Evolutionary conservation across 2,797 vertebrate genomes (phyloP).

Genomic region (Helarctos malayanus): DNA sequence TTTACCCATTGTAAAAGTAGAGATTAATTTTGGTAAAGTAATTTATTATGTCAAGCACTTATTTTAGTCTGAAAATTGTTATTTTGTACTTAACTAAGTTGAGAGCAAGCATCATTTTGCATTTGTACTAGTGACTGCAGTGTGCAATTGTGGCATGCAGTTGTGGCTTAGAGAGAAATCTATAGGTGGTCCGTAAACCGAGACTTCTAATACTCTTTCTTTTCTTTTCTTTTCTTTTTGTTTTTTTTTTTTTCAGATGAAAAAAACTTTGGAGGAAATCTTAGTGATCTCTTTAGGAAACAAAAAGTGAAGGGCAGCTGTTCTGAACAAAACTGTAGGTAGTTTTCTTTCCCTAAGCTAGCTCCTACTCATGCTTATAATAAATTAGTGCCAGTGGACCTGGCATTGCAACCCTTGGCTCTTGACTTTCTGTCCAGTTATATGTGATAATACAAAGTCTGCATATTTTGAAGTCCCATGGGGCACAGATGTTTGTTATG

Average conservation of each 20-base stretch:
- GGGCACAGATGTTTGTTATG: not conserved
- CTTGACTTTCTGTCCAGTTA: slow-evolving; percentile 44
- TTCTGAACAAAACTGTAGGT: not conserved
- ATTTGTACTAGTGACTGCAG: rapidly evolving
- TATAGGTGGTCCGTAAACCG: not conserved
- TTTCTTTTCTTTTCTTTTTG: not conserved
- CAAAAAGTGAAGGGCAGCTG: not conserved
- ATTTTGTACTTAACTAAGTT: not conserved
- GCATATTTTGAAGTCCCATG: not conserved
- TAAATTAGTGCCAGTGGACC: not conserved
- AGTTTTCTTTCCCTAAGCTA: no score
- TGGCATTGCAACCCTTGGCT: not conserved
- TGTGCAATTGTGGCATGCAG: not conserved
- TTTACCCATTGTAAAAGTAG: not conserved
- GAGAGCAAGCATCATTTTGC: not conserved
- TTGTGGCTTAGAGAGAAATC: not conserved
- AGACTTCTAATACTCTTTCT: not conserved
- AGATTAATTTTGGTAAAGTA: slow-evolving; percentile 46
- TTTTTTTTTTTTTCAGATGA: not conserved
- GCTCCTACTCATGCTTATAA: not conserved
- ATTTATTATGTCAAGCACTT: not conserved
- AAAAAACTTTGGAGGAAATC: slow-evolving; percentile 1
- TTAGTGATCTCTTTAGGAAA: slow-evolving; percentile 20
- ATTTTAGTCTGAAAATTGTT: slow-evolving; percentile 32
- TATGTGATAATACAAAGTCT: not conserved